Evolutionary conservation across 2,888 invertebrate genomes (phyloP).

Genomic region (Andrena flavipes): DNA sequence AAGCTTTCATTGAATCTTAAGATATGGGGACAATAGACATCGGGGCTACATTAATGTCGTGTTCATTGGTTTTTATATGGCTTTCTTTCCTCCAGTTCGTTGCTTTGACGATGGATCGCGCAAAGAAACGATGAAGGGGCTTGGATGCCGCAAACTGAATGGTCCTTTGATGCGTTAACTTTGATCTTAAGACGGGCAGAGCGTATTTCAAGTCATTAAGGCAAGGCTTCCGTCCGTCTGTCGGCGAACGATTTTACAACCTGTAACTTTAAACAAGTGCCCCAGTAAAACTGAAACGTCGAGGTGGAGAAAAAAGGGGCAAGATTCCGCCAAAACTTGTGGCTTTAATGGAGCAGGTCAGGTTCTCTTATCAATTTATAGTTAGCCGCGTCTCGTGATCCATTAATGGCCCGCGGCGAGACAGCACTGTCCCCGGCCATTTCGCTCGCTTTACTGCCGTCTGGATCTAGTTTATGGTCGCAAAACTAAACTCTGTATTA

Average conservation of each 20-base stretch:
- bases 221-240: constrained; percentile 25
- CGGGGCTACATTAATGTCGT: background rate
- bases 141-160: constrained; percentile 4
- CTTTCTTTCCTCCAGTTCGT: background rate
- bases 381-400: constrained; percentile 79
- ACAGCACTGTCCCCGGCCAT: constrained; percentile 78
- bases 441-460: constrained; percentile 79
- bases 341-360: constrained; percentile 72
- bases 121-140: background rate
- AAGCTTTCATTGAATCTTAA: background rate
- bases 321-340: constrained; percentile 59
- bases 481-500: constrained; percentile 82
- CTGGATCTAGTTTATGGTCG: constrained; percentile 81
- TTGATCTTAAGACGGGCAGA: constrained; percentile 27
- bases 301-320: constrained; percentile 23
- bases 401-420: constrained; percentile 79
- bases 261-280: constrained; percentile 47
- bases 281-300: constrained; percentile 42
- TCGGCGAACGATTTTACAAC: constrained; percentile 46
- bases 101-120: background rate
- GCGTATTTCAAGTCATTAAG: constrained; percentile 37
- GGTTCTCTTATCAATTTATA: constrained; percentile 79
- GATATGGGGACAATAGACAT: no score
- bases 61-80: no score
- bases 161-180: constrained; percentile 21